phyloP scores from a whole-genome alignment of 1,140 invertebrate genomes.

The Bombus difficillimus region DNA sequence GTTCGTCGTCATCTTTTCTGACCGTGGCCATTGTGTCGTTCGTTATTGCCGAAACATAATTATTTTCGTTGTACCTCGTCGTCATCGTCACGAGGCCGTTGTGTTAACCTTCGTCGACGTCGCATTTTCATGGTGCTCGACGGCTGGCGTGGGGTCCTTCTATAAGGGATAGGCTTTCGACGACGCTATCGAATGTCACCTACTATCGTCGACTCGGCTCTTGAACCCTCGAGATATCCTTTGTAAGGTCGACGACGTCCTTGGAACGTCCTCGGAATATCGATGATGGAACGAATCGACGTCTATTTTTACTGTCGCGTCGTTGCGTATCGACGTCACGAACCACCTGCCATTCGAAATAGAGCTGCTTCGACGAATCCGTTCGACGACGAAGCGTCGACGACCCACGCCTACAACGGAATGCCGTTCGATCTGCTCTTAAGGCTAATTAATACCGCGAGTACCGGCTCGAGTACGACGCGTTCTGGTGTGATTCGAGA shows the following conservation, averaged over 20 bases:
- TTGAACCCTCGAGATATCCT: constrained; percentile 32
- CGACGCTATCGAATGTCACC: constrained; percentile 33
- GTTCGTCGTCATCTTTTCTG: neutral
- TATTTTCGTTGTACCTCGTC: constrained; percentile 40
- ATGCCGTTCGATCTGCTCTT: neutral
- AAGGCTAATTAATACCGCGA: constrained; percentile 12
- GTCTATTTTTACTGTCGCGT: constrained; percentile 14
- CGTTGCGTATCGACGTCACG: neutral
- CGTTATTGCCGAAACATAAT: constrained; percentile 42
- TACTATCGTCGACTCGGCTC: constrained; percentile 5
- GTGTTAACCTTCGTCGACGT: neutral
- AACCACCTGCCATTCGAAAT: neutral
- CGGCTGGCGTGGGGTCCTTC: neutral
- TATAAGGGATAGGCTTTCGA: neutral
- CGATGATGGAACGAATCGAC: constrained; percentile 27
- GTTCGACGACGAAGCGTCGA: neutral
- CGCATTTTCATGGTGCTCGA: neutral
- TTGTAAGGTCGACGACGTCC: constrained; percentile 32
- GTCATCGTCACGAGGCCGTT: too few relatives aligned
- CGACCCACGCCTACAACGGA: neutral
- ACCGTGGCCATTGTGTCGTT: neutral
- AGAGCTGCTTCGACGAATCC: neutral
- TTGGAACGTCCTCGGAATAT: constrained; percentile 36
- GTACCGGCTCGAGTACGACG: neutral
- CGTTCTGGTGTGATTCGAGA: neutral